A percentile compares a stretch with the other conserved stretches of the same genome.
Evolutionary conservation across 1,140 invertebrate species (phyloP).

Genomic region (Lepidotrigona ventralis): DNA sequence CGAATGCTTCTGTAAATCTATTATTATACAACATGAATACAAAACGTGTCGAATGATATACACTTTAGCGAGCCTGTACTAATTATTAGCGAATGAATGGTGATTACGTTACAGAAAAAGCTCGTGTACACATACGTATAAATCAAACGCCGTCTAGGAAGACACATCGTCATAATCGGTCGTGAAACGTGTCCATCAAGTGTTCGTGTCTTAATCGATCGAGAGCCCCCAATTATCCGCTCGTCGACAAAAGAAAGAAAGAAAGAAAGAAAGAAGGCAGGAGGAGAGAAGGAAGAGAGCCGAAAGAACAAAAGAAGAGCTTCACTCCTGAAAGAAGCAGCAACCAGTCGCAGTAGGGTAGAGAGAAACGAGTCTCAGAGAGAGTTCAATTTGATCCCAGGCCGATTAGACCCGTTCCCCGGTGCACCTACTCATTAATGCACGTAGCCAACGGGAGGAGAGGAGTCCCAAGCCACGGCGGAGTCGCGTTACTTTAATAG

Average conservation of each 20-base stretch:
- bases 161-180: too few species aligned
- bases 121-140: too few species aligned
- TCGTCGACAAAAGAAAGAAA: neutral
- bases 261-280: too few species aligned
- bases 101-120: too few species aligned
- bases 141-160: too few species aligned
- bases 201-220: neutral
- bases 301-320: neutral
- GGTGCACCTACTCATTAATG: slow-evolving; percentile 52
- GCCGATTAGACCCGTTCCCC: slow-evolving; percentile 32
- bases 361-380: neutral
- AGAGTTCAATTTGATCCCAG: slow-evolving; percentile 32
- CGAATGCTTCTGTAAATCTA: too few species aligned
- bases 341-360: neutral
- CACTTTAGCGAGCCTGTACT: too few species aligned
- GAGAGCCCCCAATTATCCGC: neutral
- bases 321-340: neutral
- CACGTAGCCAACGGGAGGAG: slow-evolving; percentile 4
- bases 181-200: too few species aligned
- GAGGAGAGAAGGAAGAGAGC: too few species aligned
- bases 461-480: slow-evolving; percentile 20
- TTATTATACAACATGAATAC: too few species aligned
- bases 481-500: slow-evolving; percentile 51
- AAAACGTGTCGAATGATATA: too few species aligned
- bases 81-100: too few species aligned